Conservation (phyloP, 2,113 vertebrate species). For the Cyprinodon tularosa region DNA sequence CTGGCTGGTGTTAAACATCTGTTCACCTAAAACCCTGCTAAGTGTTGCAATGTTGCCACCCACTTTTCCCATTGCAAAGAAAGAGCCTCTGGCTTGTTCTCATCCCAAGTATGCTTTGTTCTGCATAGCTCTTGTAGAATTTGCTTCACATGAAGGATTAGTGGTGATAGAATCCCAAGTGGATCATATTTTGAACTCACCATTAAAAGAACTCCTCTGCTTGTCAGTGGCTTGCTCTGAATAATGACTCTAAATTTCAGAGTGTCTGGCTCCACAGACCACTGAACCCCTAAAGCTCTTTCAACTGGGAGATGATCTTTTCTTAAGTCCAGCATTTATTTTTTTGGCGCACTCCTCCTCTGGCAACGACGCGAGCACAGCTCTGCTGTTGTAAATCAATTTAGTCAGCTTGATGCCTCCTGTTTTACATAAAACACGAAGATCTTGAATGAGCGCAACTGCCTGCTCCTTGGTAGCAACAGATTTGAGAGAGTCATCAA, state of each 20-base stretch:
- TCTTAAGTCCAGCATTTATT: no score
- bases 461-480: no score
- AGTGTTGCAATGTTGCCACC: not conserved
- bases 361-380: no score
- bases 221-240: not conserved
- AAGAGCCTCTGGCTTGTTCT: not conserved
- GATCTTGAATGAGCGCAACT: no score
- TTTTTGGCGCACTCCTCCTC: no score
- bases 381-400: no score
- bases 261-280: not conserved
- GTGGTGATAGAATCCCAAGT: not conserved
- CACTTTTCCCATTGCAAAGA: not conserved
- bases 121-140: not conserved
- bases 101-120: not conserved
- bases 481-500: not conserved
- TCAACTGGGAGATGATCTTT: no score
- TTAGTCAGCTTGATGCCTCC: no score
- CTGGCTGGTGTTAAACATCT: not conserved
- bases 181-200: not conserved
- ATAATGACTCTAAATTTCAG: not conserved
- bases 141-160: not conserved
- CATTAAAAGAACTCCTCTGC: not conserved
- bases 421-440: no score
- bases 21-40: not conserved
- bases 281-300: no score